A percentile compares a stretch with the other conserved stretches of the same genome.
Conservation (phyloP, 1,140 invertebrate species). For the Acromyrmex charruanus region DNA sequence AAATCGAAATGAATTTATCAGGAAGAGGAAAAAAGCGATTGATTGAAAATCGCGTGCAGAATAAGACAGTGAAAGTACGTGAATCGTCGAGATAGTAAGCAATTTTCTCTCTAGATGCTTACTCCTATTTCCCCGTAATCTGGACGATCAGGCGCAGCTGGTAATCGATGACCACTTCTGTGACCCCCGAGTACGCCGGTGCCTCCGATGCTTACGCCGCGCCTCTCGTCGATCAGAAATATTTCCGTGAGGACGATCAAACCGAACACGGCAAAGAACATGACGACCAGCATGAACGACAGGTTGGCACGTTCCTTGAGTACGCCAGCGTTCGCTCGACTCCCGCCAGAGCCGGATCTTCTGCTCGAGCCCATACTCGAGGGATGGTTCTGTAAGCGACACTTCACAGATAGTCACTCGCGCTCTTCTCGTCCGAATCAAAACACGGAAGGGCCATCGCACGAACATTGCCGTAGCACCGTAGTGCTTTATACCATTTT, state of each 20-base stretch:
- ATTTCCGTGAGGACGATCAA: constrained; percentile 94
- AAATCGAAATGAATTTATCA: not conserved
- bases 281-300: constrained; percentile 95
- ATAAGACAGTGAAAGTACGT: constrained; percentile 25
- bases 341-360: constrained; percentile 77
- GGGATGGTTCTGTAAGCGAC: constrained; percentile 65
- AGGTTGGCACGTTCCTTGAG: constrained; percentile 92
- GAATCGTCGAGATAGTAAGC: not conserved
- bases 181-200: constrained; percentile 85
- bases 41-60: not conserved
- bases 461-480: no score
- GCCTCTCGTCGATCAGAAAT: constrained; percentile 90
- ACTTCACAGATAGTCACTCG: not conserved
- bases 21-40: not conserved
- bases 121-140: constrained; percentile 87
- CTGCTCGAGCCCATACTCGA: constrained; percentile 81
- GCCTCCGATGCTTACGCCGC: constrained; percentile 81
- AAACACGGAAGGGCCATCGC: not conserved
- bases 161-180: constrained; percentile 82
- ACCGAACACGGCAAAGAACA: constrained; percentile 95
- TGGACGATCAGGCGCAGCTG: constrained; percentile 82
- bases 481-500: no score
- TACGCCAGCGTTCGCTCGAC: constrained; percentile 85
- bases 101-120: constrained; percentile 67
- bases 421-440: not conserved